Evolutionary conservation across 2,888 invertebrate species (phyloP), one percentile per base, ranked within the genome.

Genomic region (Habrosyne pyritoides): DNA sequence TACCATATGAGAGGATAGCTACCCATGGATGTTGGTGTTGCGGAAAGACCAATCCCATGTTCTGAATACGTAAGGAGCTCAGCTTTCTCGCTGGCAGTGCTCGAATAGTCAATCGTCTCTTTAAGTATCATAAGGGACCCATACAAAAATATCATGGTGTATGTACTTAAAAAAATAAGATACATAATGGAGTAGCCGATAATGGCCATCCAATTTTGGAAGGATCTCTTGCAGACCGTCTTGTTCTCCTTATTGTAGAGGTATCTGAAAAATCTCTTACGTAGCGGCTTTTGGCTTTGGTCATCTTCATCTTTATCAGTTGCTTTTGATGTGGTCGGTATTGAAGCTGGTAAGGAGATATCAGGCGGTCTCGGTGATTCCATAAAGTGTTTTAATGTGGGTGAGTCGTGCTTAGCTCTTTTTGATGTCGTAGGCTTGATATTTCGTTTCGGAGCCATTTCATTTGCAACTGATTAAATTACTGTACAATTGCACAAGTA

Each of bases 1-100:
- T 90, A 91, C 81, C 83, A 87, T 59, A 91, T 89, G 22, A 90
- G 53, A 2, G 90, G 85, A 10, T 69, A 66, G 53, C 36, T 77
- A 12, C 73, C 59, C 42, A 80, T 79, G 2, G 84, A 74, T 1
- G 84, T 76, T 0, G 91, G 91, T 0, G 81, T 79, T 0, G 86
- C 89, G 7, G 90, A 73, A 0, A 91, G 60, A 0, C 91, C 91
- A 21, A 91, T 75, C 0, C 80, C 84, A 2, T 77, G 67, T n/a
- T 75, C 64, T 0, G 83, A 66, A 60, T 82, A 88, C 0, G 80
- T 73, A 3, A 79, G 53, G 1, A 80, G 54, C 0, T 74, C 63
- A 0, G 57, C 14, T 61, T 79, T 81, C 0, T 79, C 75, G 0
- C 64, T 42, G 0, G 12, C 7, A 18, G n/a, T 5, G 7, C 21